Evolutionary conservation across 2,113 vertebrate species (phyloP).

Genomic region (Colinus virginianus): DNA sequence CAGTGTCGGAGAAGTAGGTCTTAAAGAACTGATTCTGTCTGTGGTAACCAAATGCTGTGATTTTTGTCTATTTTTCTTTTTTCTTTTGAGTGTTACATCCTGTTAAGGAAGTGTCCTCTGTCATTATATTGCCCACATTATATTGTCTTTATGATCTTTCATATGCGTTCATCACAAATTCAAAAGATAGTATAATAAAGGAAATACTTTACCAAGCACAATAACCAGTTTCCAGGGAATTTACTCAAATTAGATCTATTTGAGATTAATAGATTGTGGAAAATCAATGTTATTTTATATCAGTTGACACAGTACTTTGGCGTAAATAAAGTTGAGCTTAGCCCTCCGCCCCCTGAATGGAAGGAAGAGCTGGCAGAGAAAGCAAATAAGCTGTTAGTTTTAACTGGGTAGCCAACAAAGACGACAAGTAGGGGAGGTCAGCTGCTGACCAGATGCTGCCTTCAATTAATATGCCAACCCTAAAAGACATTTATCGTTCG

Average conservation of each 20-base stretch:
- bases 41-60: not conserved
- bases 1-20: not conserved
- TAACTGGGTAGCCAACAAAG: slow-evolving; percentile 73
- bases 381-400: slow-evolving; percentile 66
- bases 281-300: slow-evolving; percentile 73
- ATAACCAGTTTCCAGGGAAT: slow-evolving; percentile 58
- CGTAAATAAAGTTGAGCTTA: slow-evolving; percentile 61
- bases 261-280: slow-evolving; percentile 77
- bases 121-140: slow-evolving; percentile 27
- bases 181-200: not conserved
- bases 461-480: slow-evolving; percentile 84
- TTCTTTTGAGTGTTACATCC: slow-evolving; percentile 23
- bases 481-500: slow-evolving; percentile 81
- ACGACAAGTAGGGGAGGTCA: slow-evolving; percentile 75
- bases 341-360: not conserved
- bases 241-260: slow-evolving; percentile 73
- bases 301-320: slow-evolving; percentile 48
- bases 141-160: slow-evolving; percentile 59
- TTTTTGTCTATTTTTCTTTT: slow-evolving; percentile 34
- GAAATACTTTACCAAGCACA: slow-evolving; percentile 18
- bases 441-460: slow-evolving; percentile 87
- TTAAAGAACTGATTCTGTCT: not conserved
- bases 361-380: slow-evolving; percentile 65
- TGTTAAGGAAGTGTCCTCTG: slow-evolving; percentile 13
- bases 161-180: slow-evolving; percentile 25